Percentiles rank a stretch among this genome's conserved stretches.
phyloP scores from a whole-genome alignment of 1,140 invertebrate species.

The Drosophila albomicans region DNA sequence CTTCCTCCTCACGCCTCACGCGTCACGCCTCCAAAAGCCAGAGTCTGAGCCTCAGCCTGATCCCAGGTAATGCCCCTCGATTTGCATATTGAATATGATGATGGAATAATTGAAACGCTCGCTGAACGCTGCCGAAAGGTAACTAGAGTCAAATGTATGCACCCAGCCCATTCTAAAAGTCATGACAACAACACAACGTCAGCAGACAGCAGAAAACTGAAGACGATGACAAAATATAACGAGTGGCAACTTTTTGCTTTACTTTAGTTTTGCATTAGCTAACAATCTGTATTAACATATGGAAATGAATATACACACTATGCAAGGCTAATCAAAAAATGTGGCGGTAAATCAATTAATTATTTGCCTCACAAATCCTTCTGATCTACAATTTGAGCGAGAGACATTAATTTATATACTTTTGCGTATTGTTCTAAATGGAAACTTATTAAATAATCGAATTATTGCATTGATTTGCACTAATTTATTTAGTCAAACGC shows the following conservation, averaged over 20 bases:
- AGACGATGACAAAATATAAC: conserved; percentile 26
- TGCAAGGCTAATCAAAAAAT: background rate
- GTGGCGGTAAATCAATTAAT: too few relatives aligned
- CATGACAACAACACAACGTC: conserved; percentile 13
- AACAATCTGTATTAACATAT: conserved; percentile 25
- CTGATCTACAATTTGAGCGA: too few relatives aligned
- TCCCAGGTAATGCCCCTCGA: conserved; percentile 19
- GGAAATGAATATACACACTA: background rate
- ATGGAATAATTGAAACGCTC: conserved; percentile 70
- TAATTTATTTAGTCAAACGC: conserved; percentile 22
- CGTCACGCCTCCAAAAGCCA: too few relatives aligned
- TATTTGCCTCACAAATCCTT: too few relatives aligned
- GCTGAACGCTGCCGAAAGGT: conserved; percentile 11
- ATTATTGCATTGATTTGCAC: conserved; percentile 9
- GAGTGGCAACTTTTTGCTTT: background rate
- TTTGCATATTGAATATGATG: conserved; percentile 78
- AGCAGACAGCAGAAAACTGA: background rate
- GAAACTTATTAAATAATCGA: conserved; percentile 7
- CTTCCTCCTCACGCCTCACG: background rate
- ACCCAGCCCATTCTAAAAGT: conserved; percentile 40
- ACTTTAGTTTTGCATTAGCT: conserved; percentile 26
- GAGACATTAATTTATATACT: too few relatives aligned
- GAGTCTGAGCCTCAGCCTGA: background rate
- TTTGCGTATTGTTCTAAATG: background rate
- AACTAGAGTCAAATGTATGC: conserved; percentile 52